These are phyloP conservation scores for Pseudeuparius sepicola DNA, from an alignment of 2,888 invertebrate species.

Conservation along the genomic window DNA sequence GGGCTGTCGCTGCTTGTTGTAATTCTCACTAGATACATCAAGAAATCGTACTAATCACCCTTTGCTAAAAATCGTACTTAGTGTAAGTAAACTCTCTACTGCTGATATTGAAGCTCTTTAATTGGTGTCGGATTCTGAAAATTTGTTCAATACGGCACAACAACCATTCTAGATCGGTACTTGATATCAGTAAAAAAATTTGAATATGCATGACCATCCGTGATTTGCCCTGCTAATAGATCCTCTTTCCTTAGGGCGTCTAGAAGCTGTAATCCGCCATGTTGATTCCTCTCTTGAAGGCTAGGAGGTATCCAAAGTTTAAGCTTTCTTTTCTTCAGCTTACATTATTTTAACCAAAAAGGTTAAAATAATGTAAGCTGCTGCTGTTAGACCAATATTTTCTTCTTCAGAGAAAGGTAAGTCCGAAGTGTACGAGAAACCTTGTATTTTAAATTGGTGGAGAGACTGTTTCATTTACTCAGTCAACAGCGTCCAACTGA, in stretches of 20 bases:
- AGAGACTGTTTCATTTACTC: too few species aligned
- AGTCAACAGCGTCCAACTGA: too few species aligned
- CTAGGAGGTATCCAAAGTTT: constrained; percentile 20
- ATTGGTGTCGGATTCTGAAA: constrained; percentile 6
- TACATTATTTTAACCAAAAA: too few species aligned
- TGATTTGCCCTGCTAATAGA: constrained; percentile 7
- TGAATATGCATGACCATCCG: constrained; percentile 4
- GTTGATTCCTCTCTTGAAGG: constrained; percentile 10
- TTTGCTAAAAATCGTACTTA: constrained; percentile 4
- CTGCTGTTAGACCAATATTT: constrained; percentile 7
- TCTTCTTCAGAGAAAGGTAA: constrained; percentile 6
- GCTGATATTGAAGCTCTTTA: constrained; percentile 5
- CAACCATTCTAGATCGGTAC: constrained; percentile 8
- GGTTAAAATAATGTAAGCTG: constrained; percentile 10
- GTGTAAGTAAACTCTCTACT: constrained; percentile 1
- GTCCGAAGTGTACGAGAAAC: constrained; percentile 6
- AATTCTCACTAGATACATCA: constrained; percentile 4
- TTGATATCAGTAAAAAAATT: constrained; percentile 8
- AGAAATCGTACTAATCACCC: constrained; percentile 1
- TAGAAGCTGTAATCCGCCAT: constrained; percentile 10
- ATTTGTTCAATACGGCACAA: constrained; percentile 9
- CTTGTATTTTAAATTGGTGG: constrained; percentile 5
- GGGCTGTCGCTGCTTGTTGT: constrained; percentile 6
- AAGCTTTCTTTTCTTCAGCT: constrained; percentile 18
- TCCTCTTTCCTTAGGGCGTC: constrained; percentile 7